Evolutionary conservation across 2,113 vertebrate genomes (phyloP), one percentile per base, ranked within the genome.

Genomic region (Myotis lucifugus): DNA sequence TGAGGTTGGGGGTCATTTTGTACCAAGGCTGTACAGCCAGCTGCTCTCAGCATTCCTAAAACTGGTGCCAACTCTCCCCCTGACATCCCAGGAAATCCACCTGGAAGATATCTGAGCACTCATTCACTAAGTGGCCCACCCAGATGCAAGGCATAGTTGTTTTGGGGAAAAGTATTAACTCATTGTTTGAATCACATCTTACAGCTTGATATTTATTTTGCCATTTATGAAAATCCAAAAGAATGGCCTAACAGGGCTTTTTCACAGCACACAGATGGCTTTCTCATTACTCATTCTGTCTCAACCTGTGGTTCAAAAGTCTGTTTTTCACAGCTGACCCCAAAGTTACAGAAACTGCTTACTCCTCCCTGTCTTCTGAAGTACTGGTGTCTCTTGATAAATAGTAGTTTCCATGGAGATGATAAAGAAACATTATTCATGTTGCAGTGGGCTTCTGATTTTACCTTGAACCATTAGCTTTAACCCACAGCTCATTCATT

Each of bases 401-500:
- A 98, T 67, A 95, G 89, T 90, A 73, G 97, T 98, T 98, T 97
- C 98, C 98, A 98, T 97, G 98, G 98, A 97, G 97, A 98, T 96
- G 95, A 96, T 96, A 98, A 98, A 96, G 95, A 96, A 97, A n/a
- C 87, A 95, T 95, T 96, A 96, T 97, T 97, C 97, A 95, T 90
- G 96, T 95, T 97, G 97, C 96, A 97, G 91, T 42, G 94, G 98
- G 97, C 96, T 97, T 95, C 97, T 97, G 98, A 98, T 97, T 98
- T 98, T 97, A 98, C 98, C 98, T 97, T 87, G 96, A 98, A 96
- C 98, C 98, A 98, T 98, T 98, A 98, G 97, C 97, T 98, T 97
- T 95, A 95, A 93, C 94, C 96, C 98, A 97, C 94, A 93, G 93
- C 93, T 98, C 98, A 98, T 98, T 98, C 98, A 98, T 98, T 59